These are phyloP conservation scores for Xestobium rufovillosum DNA, from an alignment of 2,888 invertebrate genomes.

Conservation along the genomic window DNA sequence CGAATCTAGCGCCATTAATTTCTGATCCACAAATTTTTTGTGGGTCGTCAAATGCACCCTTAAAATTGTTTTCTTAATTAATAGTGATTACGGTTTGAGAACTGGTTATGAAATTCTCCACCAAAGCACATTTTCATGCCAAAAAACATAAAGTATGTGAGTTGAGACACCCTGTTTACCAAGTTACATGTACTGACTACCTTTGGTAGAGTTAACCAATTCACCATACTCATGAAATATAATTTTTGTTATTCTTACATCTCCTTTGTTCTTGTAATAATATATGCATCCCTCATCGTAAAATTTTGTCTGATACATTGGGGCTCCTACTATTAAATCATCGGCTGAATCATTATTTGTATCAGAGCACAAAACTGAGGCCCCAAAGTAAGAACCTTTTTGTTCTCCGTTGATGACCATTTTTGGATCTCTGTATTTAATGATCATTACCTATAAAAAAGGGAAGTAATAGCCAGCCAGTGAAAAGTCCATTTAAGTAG, in stretches of 20 bases:
- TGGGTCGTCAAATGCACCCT: background rate
- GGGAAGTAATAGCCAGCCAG: too few species aligned
- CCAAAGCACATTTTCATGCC: too few species aligned
- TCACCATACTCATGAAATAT: too few species aligned
- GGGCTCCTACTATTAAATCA: slow-evolving; percentile 60
- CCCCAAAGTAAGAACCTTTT: slow-evolving; percentile 59
- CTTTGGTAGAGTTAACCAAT: too few species aligned
- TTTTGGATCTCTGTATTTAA: slow-evolving; percentile 1
- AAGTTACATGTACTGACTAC: too few species aligned
- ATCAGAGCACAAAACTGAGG: slow-evolving; percentile 50
- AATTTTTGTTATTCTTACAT: too few species aligned
- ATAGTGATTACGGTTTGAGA: too few species aligned
- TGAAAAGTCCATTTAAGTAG: too few species aligned
- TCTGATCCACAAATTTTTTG: background rate
- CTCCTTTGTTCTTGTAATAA: slow-evolving; percentile 45
- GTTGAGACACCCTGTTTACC: too few species aligned
- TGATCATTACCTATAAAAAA: too few species aligned
- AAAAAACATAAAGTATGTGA: too few species aligned
- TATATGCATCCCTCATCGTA: slow-evolving; percentile 57
- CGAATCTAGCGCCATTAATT: background rate
- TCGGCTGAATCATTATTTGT: slow-evolving; percentile 52
- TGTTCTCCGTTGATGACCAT: slow-evolving; percentile 40
- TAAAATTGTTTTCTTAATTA: background rate
- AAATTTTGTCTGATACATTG: slow-evolving; percentile 42
- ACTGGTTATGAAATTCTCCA: too few species aligned